Percentiles rank a stretch among this genome's conserved stretches.
phyloP scores from a whole-genome alignment of 2,888 invertebrate species.

The Yponomeuta cagnagella region DNA sequence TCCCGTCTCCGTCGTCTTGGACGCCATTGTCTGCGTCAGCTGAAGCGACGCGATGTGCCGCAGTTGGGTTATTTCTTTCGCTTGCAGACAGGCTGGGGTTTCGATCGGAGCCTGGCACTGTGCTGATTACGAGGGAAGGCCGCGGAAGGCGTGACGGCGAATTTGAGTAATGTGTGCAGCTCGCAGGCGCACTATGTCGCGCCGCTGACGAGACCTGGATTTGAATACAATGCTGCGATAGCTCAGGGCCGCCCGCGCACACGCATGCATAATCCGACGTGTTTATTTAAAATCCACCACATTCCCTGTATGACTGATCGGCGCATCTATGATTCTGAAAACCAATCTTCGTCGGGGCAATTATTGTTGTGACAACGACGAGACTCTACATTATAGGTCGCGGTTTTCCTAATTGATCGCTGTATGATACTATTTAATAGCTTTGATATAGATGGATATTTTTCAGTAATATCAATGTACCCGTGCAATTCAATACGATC shows the following conservation, averaged over 20 bases:
- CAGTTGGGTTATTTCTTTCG: neutral
- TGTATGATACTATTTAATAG: neutral
- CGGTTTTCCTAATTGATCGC: neutral
- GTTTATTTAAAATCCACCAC: slow-evolving; percentile 58
- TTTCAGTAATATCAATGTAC: slow-evolving; percentile 9
- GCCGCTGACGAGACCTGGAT: slow-evolving; percentile 50
- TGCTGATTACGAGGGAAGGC: slow-evolving; percentile 9
- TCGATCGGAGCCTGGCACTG: neutral
- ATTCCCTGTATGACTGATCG: slow-evolving; percentile 46
- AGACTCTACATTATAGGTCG: neutral
- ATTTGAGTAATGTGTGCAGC: slow-evolving; percentile 41
- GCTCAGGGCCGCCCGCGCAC: slow-evolving; percentile 63
- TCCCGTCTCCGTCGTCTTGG: neutral
- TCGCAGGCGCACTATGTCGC: slow-evolving; percentile 32
- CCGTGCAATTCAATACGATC: slow-evolving; percentile 24
- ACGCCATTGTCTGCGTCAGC: slow-evolving; percentile 16
- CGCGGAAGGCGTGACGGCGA: slow-evolving; percentile 26
- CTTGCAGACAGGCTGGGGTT: neutral
- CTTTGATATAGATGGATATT: neutral
- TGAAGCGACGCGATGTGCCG: slow-evolving; percentile 11
- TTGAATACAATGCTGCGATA: slow-evolving; percentile 73
- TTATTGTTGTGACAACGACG: neutral
- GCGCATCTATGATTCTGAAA: slow-evolving; percentile 44
- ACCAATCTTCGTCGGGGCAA: slow-evolving; percentile 26
- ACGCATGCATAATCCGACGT: slow-evolving; percentile 62